These are phyloP conservation scores for Xyrichtys novacula DNA, from an alignment of 2,797 vertebrate species.

Conservation along the genomic window DNA sequence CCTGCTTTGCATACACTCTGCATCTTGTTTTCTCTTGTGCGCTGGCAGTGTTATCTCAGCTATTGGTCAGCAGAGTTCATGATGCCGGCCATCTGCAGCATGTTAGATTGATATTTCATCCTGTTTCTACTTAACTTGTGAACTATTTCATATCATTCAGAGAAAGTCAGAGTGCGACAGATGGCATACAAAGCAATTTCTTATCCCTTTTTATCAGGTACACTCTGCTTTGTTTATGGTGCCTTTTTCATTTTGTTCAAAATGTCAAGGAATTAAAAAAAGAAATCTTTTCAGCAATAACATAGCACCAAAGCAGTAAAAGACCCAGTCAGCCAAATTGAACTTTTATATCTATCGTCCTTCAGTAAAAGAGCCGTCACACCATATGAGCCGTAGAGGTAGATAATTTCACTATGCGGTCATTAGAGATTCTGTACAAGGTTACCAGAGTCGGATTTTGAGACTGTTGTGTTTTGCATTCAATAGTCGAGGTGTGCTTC, in stretches of 20 bases:
- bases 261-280: too few species aligned
- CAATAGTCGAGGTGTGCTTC: slow-evolving; percentile 11
- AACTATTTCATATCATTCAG: slow-evolving; percentile 13
- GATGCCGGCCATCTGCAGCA: slow-evolving; percentile 24
- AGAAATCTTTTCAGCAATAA: too few species aligned
- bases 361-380: too few species aligned
- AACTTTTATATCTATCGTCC: too few species aligned
- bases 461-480: not conserved
- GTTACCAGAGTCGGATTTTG: not conserved
- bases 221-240: too few species aligned
- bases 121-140: not conserved
- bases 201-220: too few species aligned
- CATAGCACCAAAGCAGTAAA: too few species aligned
- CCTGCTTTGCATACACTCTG: slow-evolving; percentile 63
- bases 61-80: not conserved
- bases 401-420: too few species aligned
- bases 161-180: not conserved
- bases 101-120: not conserved
- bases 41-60: not conserved
- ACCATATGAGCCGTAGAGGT: too few species aligned
- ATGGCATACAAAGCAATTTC: not conserved
- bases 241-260: too few species aligned
- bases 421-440: slow-evolving; percentile 7
- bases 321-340: too few species aligned
- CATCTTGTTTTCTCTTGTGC: slow-evolving; percentile 21